Percentiles rank a stretch among this genome's conserved stretches.
Conservation (phyloP, 2,888 invertebrate genomes). For the Agapostemon virescens region DNA sequence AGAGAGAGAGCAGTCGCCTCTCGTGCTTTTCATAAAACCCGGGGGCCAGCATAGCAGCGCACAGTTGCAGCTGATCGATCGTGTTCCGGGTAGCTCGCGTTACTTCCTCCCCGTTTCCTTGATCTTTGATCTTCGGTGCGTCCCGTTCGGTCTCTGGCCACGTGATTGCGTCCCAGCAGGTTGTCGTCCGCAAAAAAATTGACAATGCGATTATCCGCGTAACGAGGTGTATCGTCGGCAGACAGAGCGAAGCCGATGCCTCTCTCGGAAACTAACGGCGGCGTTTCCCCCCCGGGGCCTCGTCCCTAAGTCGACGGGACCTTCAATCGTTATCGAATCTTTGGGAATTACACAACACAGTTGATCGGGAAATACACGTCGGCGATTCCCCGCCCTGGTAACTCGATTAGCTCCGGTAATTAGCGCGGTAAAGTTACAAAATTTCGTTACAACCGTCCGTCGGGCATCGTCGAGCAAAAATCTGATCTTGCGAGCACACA, state of each 20-base stretch:
- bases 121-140: conserved; percentile 71
- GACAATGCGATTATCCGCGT: conserved; percentile 71
- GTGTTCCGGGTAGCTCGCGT: conserved; percentile 1
- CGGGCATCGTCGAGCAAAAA: conserved; percentile 2
- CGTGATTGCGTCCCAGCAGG: conserved; percentile 62
- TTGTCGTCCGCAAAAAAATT: conserved; percentile 67
- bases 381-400: conserved; percentile 13
- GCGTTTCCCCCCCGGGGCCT: conserved; percentile 26
- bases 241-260: conserved; percentile 40
- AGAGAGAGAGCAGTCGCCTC: background rate
- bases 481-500: conserved; percentile 6
- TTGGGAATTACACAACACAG: conserved; percentile 34
- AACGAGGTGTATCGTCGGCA: conserved; percentile 69
- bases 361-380: conserved; percentile 33
- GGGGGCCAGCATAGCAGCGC: background rate
- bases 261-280: conserved; percentile 17
- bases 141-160: conserved; percentile 55
- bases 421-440: conserved; percentile 31
- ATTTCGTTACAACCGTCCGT: conserved; percentile 24
- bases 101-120: conserved; percentile 25
- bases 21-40: conserved; percentile 1
- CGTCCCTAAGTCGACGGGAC: conserved; percentile 32
- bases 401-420: conserved; percentile 35
- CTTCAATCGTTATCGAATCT: conserved; percentile 46
- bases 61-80: conserved; percentile 5